Conservation (phyloP, 2,113 vertebrate species). For the Bubalus kerabau region DNA sequence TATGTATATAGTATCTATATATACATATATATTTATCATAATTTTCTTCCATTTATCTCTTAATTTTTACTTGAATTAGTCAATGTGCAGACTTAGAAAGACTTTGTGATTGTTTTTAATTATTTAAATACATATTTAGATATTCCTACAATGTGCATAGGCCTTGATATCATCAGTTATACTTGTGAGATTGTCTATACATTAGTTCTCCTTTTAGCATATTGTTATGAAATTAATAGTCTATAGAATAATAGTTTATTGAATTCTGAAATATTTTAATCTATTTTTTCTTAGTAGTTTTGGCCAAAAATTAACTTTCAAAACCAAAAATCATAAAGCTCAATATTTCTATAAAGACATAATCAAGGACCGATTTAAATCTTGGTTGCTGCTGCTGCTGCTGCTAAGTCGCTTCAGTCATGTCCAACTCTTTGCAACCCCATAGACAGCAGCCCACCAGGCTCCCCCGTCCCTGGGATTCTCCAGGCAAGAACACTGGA, state of each 20-base stretch:
- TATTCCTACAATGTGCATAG: neutral
- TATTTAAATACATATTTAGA: neutral
- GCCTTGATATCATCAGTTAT: neutral
- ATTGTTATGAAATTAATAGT: neutral
- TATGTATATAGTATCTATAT: neutral
- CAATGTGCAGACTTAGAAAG: neutral
- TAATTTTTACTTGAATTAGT: neutral
- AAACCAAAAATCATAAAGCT: neutral
- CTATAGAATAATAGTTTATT: neutral
- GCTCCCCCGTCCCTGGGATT: too few species aligned
- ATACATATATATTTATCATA: neutral
- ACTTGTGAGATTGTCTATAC: neutral
- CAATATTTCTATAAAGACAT: constrained; percentile 54
- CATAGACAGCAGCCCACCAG: too few species aligned
- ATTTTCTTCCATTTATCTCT: neutral
- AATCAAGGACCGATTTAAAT: constrained; percentile 69
- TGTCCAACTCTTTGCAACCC: too few species aligned
- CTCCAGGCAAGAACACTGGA: too few species aligned
- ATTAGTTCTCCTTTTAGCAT: neutral
- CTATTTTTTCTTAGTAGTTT: neutral
- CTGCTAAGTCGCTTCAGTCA: too few species aligned
- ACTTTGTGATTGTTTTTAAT: neutral
- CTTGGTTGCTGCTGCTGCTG: constrained; percentile 42
- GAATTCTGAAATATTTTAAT: neutral
- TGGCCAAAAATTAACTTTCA: neutral